Conservation (phyloP, 1,140 invertebrate species). For the Ditylenchus dipsaci region DNA sequence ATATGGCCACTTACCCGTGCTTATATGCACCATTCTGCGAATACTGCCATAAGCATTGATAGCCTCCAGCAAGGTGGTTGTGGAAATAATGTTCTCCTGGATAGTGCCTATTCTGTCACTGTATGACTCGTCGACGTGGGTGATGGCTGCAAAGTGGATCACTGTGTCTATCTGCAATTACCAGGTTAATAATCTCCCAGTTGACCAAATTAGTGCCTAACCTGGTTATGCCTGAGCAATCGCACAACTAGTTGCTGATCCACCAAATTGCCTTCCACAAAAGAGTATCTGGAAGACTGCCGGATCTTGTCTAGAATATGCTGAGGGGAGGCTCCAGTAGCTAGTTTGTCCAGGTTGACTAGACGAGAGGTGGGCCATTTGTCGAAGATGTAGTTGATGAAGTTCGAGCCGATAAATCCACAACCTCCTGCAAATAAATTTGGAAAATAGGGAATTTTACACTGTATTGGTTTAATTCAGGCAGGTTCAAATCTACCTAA, state of each 20-base stretch:
- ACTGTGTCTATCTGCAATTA: conserved; percentile 54
- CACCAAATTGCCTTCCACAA: conserved; percentile 47
- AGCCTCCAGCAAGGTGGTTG: conserved; percentile 52
- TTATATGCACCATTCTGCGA: conserved; percentile 55
- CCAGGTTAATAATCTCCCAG: background rate
- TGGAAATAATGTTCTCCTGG: conserved; percentile 57
- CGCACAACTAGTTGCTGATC: conserved; percentile 36
- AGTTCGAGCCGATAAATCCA: conserved; percentile 57
- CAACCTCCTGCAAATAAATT: conserved; percentile 39
- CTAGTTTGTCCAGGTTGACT: conserved; percentile 54
- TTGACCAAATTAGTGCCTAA: conserved; percentile 7
- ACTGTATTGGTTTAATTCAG: too few species aligned
- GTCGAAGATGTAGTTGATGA: conserved; percentile 53
- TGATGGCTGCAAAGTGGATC: conserved; percentile 58
- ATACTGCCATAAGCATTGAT: conserved; percentile 37
- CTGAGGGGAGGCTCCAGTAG: conserved; percentile 44
- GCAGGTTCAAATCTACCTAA: too few species aligned
- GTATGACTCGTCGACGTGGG: conserved; percentile 58
- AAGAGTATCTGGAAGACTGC: conserved; percentile 43
- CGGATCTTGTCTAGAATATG: conserved; percentile 42
- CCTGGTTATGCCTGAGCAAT: conserved; percentile 44
- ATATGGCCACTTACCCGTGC: conserved; percentile 42
- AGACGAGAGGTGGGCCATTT: conserved; percentile 50
- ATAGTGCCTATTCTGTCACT: conserved; percentile 57
- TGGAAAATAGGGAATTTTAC: conserved; percentile 27